Percentiles rank a stretch among this genome's conserved stretches.
Conservation (phyloP, 2,113 vertebrate species). For the Hippopotamus amphibius region DNA sequence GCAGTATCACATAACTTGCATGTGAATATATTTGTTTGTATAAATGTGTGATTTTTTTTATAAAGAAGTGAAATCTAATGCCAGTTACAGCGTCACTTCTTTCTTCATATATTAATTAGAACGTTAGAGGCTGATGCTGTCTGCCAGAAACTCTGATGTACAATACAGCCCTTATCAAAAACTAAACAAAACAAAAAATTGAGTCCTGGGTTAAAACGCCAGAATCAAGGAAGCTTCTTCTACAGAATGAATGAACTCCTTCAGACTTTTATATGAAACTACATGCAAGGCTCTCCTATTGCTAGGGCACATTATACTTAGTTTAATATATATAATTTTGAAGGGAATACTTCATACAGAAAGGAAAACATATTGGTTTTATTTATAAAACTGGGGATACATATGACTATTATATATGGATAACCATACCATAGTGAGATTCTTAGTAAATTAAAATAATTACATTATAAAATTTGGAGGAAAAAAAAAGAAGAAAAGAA, state of each 20-base stretch:
- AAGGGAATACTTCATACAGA: neutral
- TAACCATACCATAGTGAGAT: neutral
- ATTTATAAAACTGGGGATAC: neutral
- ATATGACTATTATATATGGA: neutral
- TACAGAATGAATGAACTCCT: neutral
- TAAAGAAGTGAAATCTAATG: slow-evolving; percentile 28
- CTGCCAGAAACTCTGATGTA: neutral
- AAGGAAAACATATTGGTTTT: neutral
- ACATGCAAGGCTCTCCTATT: neutral
- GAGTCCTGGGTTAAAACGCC: neutral
- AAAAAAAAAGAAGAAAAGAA: neutral
- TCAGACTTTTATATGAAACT: neutral
- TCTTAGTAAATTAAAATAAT: neutral
- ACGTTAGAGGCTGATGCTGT: neutral
- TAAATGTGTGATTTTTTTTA: neutral
- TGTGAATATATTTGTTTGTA: neutral
- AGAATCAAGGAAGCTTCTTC: neutral
- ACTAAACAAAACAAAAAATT: neutral
- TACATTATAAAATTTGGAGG: neutral
- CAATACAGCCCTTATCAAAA: neutral
- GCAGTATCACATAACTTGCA: neutral
- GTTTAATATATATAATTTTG: neutral
- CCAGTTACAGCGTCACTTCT: neutral
- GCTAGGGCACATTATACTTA: neutral
- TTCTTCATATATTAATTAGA: slow-evolving; percentile 47